Percentiles rank a stretch among this genome's conserved stretches.
phyloP scores from a whole-genome alignment of 2,888 invertebrate genomes.

The Xestia ashworthii region DNA sequence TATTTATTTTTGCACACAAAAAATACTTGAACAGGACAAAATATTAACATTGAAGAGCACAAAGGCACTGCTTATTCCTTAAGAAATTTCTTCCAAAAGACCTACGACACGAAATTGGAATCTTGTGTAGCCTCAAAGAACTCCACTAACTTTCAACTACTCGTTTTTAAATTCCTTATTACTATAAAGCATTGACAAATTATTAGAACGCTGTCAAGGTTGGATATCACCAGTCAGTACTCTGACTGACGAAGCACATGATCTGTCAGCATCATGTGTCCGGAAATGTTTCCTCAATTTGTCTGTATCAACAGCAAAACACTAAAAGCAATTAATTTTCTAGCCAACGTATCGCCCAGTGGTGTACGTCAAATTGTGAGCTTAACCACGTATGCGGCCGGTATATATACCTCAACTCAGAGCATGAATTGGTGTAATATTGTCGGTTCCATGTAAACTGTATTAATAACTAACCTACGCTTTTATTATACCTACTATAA shows the following conservation, averaged over 20 bases:
- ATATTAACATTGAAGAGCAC: no score
- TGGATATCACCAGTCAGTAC: no score
- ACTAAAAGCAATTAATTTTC: slow-evolving; percentile 17
- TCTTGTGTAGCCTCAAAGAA: not conserved
- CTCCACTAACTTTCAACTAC: not conserved
- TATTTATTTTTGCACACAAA: no score
- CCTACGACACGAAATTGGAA: no score
- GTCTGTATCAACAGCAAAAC: not conserved
- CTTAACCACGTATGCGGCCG: slow-evolving; percentile 12
- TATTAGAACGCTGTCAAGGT: no score
- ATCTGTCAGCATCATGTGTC: not conserved
- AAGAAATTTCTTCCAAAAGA: no score
- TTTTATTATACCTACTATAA: not conserved
- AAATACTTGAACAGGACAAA: no score
- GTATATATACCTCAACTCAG: not conserved
- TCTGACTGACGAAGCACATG: not conserved
- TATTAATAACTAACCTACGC: slow-evolving; percentile 5
- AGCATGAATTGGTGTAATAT: slow-evolving; percentile 13
- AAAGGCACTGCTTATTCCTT: no score
- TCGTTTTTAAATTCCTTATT: not conserved
- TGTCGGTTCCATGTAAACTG: not conserved
- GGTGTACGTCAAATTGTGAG: not conserved
- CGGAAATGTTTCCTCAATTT: not conserved
- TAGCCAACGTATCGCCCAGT: not conserved
- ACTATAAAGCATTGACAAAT: no score